phyloP scores from a whole-genome alignment of 2,797 vertebrate genomes.

The Mormyrops attenuatus region DNA sequence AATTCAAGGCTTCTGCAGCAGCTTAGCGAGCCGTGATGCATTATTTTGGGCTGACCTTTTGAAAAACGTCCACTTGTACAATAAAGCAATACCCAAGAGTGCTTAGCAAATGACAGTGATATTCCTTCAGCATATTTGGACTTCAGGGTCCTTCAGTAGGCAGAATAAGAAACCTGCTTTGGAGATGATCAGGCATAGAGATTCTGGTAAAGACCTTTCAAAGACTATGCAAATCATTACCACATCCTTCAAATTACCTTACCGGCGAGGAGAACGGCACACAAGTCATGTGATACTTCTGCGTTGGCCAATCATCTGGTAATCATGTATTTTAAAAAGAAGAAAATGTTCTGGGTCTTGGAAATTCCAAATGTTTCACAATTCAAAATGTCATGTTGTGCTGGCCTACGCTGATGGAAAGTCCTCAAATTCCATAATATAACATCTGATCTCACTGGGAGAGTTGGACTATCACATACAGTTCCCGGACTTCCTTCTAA shows the following conservation, averaged over 20 bases:
- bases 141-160: neutral
- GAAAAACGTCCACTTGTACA: neutral
- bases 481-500: neutral
- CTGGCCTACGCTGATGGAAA: neutral
- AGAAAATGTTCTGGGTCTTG: neutral
- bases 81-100: neutral
- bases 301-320: neutral
- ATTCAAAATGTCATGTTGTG: neutral
- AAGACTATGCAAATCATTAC: neutral
- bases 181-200: neutral
- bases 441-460: neutral
- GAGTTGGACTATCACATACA: neutral
- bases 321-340: neutral
- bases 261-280: neutral
- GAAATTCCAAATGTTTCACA: neutral
- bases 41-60: neutral
- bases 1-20: neutral
- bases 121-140: neutral
- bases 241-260: neutral
- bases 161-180: neutral
- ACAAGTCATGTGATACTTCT: neutral
- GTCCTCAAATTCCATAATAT: neutral
- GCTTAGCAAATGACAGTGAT: neutral
- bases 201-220: neutral
- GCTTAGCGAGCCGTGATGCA: neutral